Evolutionary conservation across 2,888 invertebrate species (phyloP).

Genomic region (Eubasilissa splendida): DNA sequence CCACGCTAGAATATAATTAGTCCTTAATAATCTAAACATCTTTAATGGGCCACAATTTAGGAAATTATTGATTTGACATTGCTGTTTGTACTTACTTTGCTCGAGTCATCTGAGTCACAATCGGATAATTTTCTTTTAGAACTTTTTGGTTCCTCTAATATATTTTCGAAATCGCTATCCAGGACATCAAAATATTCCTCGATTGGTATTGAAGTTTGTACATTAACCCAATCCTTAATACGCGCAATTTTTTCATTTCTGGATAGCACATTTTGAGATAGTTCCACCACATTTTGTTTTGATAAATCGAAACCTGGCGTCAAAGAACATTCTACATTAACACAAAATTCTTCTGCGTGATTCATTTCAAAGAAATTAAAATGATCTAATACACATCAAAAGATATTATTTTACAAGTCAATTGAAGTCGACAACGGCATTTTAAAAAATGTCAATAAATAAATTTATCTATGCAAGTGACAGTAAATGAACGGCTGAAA

Average conservation of each 20-base stretch:
- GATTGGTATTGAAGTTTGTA: conserved; percentile 24
- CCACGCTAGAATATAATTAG: too few relatives aligned
- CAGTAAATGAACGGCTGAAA: not conserved
- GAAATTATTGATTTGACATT: not conserved
- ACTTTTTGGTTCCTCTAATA: conserved; percentile 12
- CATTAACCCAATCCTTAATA: conserved; percentile 30
- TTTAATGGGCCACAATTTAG: too few relatives aligned
- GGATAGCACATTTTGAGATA: conserved; percentile 5
- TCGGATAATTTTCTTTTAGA: conserved; percentile 28
- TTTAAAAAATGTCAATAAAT: conserved; percentile 16
- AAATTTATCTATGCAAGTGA: conserved; percentile 7
- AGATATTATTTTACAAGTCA: conserved; percentile 1
- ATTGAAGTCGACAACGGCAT: not conserved
- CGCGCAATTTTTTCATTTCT: conserved; percentile 36
- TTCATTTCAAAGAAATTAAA: conserved; percentile 12
- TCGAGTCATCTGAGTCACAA: conserved; percentile 17
- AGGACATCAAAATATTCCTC: conserved; percentile 29
- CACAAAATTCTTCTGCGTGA: not conserved
- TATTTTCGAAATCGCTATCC: conserved; percentile 5
- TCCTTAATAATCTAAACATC: too few relatives aligned
- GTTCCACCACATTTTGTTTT: conserved; percentile 33
- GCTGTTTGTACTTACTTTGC: conserved; percentile 8
- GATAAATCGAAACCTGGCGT: conserved; percentile 30
- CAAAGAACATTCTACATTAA: not conserved
- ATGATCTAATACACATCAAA: not conserved